Base-by-base conservation (phyloP, 35 echinoderm and acorn worm genomes). In the Holothuria glaberrima region DNA sequence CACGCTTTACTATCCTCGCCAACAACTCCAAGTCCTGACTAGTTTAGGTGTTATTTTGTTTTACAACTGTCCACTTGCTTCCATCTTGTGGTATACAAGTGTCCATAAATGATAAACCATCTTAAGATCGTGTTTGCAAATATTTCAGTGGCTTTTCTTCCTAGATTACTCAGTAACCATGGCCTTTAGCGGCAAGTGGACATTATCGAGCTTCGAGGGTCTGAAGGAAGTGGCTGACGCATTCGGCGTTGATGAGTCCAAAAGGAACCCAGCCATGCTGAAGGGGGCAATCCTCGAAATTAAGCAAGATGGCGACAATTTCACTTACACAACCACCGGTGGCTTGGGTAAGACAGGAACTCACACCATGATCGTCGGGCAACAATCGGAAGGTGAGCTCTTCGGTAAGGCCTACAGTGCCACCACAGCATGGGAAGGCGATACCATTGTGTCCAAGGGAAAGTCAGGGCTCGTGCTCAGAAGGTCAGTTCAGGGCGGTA, bases 231-330 rank as follows among this genome's bases (percentile, higher is more conserved):
- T 94, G 35, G 16, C 81, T 3, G 82, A 91, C 67, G 83, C 81
- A 14, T 78, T 91, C 36, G 70, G 79, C 14, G 70, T 91, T 63
- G 64, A 80, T 21, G 81, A 52, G 21, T 67, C 61, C 30, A 94
- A 87, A 29, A 58, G 63, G 18, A 75, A 89, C 22, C 76, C 87
- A 4, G 59, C 76, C n/a, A 59, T 48, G 31, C 75, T 90, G 30
- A 30, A 58, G 13, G 82, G 83, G 1, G 80, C 76, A 18, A 46
- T 56, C 6, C 25, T 95, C 19, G 91, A 83, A 35, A 95, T 95
- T 58, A 89, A 25, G 2, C 90, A 95, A 66, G 57, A 92, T 84
- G 93, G 94, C 17, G 90, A 94, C 48, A 86, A 72, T 89, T 94
- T 94, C 89, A 88, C 58, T 17, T 68, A 91, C 81, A 91, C 59